These are phyloP conservation scores for Lasioglossum leucozonium DNA, from an alignment of 2,888 invertebrate species.

Conservation along the genomic window DNA sequence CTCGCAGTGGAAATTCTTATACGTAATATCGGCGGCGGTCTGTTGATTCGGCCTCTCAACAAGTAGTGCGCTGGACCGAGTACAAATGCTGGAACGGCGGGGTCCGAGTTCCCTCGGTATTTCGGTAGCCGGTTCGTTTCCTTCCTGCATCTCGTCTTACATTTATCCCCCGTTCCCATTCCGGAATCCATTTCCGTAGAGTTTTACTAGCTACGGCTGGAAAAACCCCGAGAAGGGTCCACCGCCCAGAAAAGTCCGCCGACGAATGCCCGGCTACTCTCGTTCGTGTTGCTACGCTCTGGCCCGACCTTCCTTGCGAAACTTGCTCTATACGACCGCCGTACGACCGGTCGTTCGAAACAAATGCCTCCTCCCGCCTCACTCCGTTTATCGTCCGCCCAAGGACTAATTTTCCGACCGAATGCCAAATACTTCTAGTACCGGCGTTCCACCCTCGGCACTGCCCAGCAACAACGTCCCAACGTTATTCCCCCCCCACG, in stretches of 20 bases:
- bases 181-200: conserved; percentile 67
- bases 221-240: conserved; percentile 57
- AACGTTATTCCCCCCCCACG: background rate
- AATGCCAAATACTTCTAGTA: conserved; percentile 45
- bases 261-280: conserved; percentile 19
- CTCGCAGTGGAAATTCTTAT: conserved; percentile 55
- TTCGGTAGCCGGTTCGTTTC: conserved; percentile 67
- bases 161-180: conserved; percentile 67
- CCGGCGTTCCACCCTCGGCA: background rate
- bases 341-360: conserved; percentile 51
- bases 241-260: conserved; percentile 31
- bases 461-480: background rate
- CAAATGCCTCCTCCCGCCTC: conserved; percentile 46
- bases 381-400: conserved; percentile 49
- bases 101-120: conserved; percentile 57
- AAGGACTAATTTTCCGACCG: conserved; percentile 53
- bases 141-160: conserved; percentile 71
- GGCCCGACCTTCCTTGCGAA: conserved; percentile 40
- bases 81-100: conserved; percentile 44
- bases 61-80: conserved; percentile 54
- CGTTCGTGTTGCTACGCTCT: conserved; percentile 22
- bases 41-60: conserved; percentile 62
- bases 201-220: conserved; percentile 65
- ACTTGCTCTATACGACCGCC: conserved; percentile 60
- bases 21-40: conserved; percentile 55